Percentiles rank a stretch among this genome's conserved stretches.
Conservation (phyloP, 1,140 invertebrate genomes). For the Hormaphis cornu region DNA sequence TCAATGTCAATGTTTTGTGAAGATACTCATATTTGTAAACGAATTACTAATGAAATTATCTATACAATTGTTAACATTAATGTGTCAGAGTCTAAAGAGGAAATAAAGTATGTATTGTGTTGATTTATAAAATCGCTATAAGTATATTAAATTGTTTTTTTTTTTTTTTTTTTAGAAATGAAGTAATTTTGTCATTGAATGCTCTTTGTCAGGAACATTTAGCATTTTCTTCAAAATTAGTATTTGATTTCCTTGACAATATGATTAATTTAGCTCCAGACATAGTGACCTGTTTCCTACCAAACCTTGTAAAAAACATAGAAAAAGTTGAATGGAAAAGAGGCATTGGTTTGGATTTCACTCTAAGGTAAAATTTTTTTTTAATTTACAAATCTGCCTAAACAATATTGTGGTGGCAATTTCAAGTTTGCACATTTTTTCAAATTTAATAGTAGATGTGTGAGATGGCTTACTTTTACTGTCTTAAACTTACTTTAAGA, state of each 20-base stretch:
- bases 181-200: neutral
- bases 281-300: slow-evolving; percentile 10
- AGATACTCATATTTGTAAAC: slow-evolving; percentile 14
- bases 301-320: slow-evolving; percentile 9
- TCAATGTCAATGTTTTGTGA: slow-evolving; percentile 15
- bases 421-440: too few species aligned
- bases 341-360: slow-evolving; percentile 23
- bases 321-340: slow-evolving; percentile 30
- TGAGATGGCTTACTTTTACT: too few species aligned
- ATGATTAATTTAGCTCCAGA: neutral
- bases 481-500: too few species aligned
- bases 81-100: neutral
- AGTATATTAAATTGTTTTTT: neutral
- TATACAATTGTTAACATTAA: neutral
- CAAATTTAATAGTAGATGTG: too few species aligned
- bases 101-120: neutral
- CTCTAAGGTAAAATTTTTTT: neutral
- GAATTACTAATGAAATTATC: neutral
- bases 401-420: too few species aligned
- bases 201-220: slow-evolving; percentile 15
- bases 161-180: neutral
- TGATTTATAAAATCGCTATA: neutral
- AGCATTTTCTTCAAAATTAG: slow-evolving; percentile 21
- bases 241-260: slow-evolving; percentile 9
- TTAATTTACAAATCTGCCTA: neutral